phyloP scores from a whole-genome alignment of 2,888 invertebrate species.

The Adineta ricciae region DNA sequence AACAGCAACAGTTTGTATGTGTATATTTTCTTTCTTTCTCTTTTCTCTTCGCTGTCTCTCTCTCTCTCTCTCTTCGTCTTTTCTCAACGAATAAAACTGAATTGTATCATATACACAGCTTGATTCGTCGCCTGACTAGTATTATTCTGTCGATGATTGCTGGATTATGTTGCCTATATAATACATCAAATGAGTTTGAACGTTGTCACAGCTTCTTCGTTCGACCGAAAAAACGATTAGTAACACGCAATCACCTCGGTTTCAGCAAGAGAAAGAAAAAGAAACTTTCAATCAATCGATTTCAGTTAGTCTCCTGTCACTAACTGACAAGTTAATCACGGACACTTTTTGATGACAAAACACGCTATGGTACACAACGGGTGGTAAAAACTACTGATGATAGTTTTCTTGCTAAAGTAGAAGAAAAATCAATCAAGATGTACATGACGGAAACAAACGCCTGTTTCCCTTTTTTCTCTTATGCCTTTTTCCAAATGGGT shows the following conservation, averaged over 20 bases:
- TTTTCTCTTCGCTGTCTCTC: no score
- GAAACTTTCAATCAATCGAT: not conserved
- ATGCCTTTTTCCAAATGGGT: not conserved
- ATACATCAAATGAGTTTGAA: slow-evolving; percentile 15
- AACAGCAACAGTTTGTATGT: slow-evolving; percentile 11
- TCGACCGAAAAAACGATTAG: slow-evolving; percentile 21
- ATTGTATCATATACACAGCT: slow-evolving; percentile 13
- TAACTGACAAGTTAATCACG: slow-evolving; percentile 13
- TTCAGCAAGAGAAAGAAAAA: not conserved
- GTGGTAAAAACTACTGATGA: not conserved
- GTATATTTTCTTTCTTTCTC: not conserved
- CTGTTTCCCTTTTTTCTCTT: not conserved
- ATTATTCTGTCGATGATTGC: slow-evolving; percentile 10
- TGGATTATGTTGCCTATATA: slow-evolving; percentile 12
- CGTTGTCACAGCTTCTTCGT: slow-evolving; percentile 8
- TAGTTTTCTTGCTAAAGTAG: not conserved
- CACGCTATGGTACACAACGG: slow-evolving; percentile 4
- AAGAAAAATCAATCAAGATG: not conserved
- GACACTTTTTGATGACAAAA: slow-evolving; percentile 10
- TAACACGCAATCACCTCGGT: slow-evolving; percentile 15
- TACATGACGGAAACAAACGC: not conserved
- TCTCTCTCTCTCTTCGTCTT: not conserved
- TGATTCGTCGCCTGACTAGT: slow-evolving; percentile 9
- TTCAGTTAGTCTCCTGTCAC: slow-evolving; percentile 11
- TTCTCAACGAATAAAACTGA: not conserved